Evolutionary conservation across 2,797 vertebrate species (phyloP).

Genomic region (Sarcoramphus papa): DNA sequence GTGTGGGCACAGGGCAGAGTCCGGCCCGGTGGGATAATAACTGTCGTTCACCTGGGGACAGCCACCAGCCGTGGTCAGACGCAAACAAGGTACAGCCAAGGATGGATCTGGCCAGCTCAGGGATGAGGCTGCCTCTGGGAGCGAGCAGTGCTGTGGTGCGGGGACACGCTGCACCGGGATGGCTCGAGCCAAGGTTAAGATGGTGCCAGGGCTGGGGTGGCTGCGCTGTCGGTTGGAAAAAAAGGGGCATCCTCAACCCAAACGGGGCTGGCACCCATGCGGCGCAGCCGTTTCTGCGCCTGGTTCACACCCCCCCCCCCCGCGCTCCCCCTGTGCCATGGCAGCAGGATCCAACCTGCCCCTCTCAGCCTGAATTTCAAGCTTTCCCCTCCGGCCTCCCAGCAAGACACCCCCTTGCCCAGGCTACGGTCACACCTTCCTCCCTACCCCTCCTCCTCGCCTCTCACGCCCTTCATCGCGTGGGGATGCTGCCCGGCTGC

Average conservation of each 20-base stretch:
- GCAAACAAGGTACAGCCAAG: accelerated
- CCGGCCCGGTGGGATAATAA: accelerated
- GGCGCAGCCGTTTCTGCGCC: accelerated
- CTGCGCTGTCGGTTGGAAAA: neutral
- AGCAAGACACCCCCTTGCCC: no score
- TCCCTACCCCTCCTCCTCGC: neutral
- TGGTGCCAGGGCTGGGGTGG: neutral
- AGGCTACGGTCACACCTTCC: neutral
- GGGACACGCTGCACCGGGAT: neutral
- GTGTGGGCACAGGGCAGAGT: neutral
- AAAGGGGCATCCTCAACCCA: neutral
- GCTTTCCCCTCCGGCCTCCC: neutral
- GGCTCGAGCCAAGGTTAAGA: neutral
- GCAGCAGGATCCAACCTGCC: neutral
- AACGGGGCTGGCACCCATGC: accelerated
- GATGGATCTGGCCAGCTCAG: neutral
- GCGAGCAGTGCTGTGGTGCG: accelerated
- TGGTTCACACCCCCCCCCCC: accelerated
- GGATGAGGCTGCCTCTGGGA: neutral
- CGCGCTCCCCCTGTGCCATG: accelerated
- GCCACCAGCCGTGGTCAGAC: neutral
- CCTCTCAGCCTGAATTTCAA: neutral
- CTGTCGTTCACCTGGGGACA: neutral
- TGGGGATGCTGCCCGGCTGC: neutral
- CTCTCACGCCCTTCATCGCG: neutral